Conservation (phyloP, 2,888 invertebrate species). For the Prenolepis imparis region DNA sequence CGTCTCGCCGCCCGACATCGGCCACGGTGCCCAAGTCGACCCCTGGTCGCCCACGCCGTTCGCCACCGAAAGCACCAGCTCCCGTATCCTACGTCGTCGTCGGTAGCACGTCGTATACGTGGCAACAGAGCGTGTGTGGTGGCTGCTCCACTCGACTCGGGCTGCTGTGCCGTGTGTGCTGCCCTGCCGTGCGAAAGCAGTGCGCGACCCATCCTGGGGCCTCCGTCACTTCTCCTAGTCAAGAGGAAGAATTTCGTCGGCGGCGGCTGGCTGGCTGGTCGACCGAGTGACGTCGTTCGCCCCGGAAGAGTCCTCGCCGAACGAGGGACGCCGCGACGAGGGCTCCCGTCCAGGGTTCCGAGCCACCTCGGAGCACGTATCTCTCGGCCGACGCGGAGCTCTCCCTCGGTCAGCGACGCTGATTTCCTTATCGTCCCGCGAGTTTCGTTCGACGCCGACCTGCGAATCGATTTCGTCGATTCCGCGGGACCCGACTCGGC, state of each 20-base stretch:
- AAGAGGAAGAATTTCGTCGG: constrained; percentile 73
- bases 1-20: constrained; percentile 72
- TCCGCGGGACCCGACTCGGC: neutral
- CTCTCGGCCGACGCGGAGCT: constrained; percentile 23
- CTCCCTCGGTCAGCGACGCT: neutral
- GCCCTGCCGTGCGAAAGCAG: constrained; percentile 62
- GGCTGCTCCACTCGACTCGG: constrained; percentile 73
- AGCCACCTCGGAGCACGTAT: constrained; percentile 7
- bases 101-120: constrained; percentile 79
- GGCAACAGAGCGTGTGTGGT: constrained; percentile 82
- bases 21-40: constrained; percentile 63
- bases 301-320: neutral
- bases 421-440: neutral
- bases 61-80: constrained; percentile 24
- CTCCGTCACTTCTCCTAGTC: constrained; percentile 84
- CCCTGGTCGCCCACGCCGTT: neutral
- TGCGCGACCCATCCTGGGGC: constrained; percentile 65
- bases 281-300: constrained; percentile 33
- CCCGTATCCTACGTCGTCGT: constrained; percentile 79
- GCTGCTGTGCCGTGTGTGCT: constrained; percentile 70
- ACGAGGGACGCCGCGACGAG: neutral
- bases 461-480: neutral
- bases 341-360: neutral
- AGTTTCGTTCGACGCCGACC: neutral
- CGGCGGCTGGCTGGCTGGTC: constrained; percentile 10